A percentile compares a stretch with the other conserved stretches of the same genome.
phyloP scores from a whole-genome alignment of 2,113 vertebrate species.

The Bolborhynchus lineola region DNA sequence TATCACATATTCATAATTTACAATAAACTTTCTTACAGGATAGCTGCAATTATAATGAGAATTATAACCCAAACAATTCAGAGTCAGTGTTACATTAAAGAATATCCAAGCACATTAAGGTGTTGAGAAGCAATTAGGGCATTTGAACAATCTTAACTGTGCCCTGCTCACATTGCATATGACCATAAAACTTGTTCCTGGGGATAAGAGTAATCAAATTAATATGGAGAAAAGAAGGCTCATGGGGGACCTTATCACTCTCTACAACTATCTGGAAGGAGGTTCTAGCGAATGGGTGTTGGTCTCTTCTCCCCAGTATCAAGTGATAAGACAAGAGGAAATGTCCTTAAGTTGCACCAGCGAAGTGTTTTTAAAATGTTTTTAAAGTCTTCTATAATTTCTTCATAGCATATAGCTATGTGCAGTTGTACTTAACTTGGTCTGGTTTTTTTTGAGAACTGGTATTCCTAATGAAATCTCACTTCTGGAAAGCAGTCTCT shows the following conservation, averaged over 20 bases:
- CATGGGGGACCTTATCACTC: background rate
- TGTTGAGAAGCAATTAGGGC: background rate
- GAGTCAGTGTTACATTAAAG: background rate
- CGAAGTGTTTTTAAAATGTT: too few species aligned
- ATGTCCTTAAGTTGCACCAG: background rate
- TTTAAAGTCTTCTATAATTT: background rate
- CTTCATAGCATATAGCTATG: background rate
- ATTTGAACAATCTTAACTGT: background rate
- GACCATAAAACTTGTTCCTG: background rate
- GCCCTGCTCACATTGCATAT: background rate
- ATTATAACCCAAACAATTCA: background rate
- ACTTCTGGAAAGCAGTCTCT: background rate
- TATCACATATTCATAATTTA: background rate
- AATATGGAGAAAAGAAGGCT: background rate
- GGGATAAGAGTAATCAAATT: background rate
- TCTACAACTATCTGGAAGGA: background rate
- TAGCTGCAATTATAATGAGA: background rate
- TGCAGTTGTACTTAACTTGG: background rate
- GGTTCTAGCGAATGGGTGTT: background rate
- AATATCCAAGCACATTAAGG: background rate
- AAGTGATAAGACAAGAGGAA: background rate
- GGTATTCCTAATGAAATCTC: background rate
- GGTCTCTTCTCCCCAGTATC: background rate
- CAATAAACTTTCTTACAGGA: background rate
- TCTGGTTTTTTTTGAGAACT: background rate